Base-by-base conservation (phyloP, 2,797 vertebrate species). In the Urocyon cinereoargenteus region DNA sequence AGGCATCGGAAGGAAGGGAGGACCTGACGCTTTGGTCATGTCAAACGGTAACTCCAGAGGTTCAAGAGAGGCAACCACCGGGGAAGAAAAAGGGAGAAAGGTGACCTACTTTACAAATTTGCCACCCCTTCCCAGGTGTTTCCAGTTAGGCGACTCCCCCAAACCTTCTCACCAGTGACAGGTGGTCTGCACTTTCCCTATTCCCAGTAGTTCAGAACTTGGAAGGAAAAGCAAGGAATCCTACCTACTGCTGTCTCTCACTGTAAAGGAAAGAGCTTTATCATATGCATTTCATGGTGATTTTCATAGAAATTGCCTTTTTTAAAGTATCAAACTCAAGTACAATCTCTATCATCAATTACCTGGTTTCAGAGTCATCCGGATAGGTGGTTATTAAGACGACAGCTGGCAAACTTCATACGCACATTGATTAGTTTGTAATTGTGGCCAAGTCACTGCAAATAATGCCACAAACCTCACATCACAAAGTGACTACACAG, bases 361-460 rank as follows among this genome's bases (percentile, higher is more conserved):
- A n/a, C 18, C 10, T 7, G 59, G 49, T 16, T 31, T 51, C 18
- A 5, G 34, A 31, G 9, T 40, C 2, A 21, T 2, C 2, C 4
- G 13, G 55, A 59, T 14, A 34, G 0, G 6, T 1, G 15, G 51
- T 13, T 11, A n/a, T 7, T 45, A 45, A 45, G 40, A 45, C 2
- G 26, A 18, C 13, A 21, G 9, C 22, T 3, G 21, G 59, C 55
- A 26, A 26, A 26, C 28, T 51, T 2, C 22, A 36, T 18, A 14
- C 19, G 26, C 21, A 6, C 5, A 0, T 6, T 14, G 6, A 1
- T 49, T 3, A 22, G 40, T 26, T 3, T 55, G 16, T n/a, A 22
- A 36, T 59, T 45, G 4, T 11, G 64, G 85, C 72, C 36, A 18
- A 31, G 53, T 9, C 62, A 55, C 21, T 0, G 3, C 0, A 40